phyloP scores from a whole-genome alignment of 2,113 vertebrate species.

The Boleophthalmus pectinirostris region DNA sequence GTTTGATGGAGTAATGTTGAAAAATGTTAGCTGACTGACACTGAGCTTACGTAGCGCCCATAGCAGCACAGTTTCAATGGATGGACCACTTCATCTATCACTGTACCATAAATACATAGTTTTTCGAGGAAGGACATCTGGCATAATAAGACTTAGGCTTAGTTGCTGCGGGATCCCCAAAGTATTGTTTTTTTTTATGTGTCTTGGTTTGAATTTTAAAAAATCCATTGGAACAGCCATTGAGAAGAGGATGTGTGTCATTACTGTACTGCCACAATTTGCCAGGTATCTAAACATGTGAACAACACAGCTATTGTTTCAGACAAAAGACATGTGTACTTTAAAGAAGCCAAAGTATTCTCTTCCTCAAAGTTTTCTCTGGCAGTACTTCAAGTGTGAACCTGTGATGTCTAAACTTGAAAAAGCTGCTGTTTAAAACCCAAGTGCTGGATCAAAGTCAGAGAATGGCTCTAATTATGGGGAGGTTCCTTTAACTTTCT shows the following conservation, averaged over 20 bases:
- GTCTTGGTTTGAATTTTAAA: background rate
- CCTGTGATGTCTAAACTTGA: conserved; percentile 46
- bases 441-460: conserved; percentile 59
- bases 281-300: background rate
- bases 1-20: background rate
- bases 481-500: conserved; percentile 43
- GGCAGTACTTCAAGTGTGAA: conserved; percentile 48
- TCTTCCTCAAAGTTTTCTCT: conserved; percentile 18
- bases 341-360: background rate
- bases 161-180: no score
- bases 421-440: conserved; percentile 37
- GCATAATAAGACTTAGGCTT: no score
- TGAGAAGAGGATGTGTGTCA: background rate
- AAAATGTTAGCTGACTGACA: background rate
- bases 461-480: conserved; percentile 68
- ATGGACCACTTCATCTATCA: no score
- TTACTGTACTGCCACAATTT: background rate
- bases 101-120: no score
- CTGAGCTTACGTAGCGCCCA: background rate
- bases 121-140: no score
- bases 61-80: no score
- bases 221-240: background rate
- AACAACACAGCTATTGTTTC: conserved; percentile 12
- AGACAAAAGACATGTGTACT: conserved; percentile 15
- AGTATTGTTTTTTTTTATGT: no score